These are phyloP conservation scores for Stegodyphus dumicola DNA, from an alignment of 1,140 invertebrate species.

Conservation along the genomic window DNA sequence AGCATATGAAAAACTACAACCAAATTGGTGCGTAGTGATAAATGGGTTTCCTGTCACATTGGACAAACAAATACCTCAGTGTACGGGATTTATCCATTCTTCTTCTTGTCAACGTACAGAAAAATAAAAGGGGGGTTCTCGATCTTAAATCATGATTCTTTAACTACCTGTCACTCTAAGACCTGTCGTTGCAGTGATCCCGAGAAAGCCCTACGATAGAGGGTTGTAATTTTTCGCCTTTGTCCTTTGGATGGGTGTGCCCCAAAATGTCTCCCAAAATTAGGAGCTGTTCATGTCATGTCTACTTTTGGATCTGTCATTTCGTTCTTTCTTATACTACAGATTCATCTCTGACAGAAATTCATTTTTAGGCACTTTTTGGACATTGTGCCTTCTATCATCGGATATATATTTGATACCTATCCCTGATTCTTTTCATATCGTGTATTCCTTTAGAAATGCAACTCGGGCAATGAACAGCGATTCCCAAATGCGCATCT, in stretches of 20 bases:
- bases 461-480: no score
- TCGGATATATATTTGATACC: constrained; percentile 21
- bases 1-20: no score
- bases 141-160: constrained; percentile 55
- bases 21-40: not conserved
- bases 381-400: constrained; percentile 26
- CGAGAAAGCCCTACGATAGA: not conserved
- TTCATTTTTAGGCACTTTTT: constrained; percentile 2
- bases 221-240: constrained; percentile 45
- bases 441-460: no score
- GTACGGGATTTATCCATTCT: constrained; percentile 31
- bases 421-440: no score
- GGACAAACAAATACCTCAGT: constrained; percentile 40
- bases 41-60: constrained; percentile 7
- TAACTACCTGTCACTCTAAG: constrained; percentile 48
- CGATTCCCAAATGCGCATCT: no score
- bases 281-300: constrained; percentile 44
- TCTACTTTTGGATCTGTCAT: constrained; percentile 40
- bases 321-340: constrained; percentile 26
- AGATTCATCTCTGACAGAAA: constrained; percentile 48
- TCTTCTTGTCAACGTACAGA: constrained; percentile 17
- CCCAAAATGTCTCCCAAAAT: constrained; percentile 40
- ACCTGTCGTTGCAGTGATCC: constrained; percentile 36
- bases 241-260: constrained; percentile 38
- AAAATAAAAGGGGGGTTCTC: constrained; percentile 35